Evolutionary conservation across 2,888 invertebrate species (phyloP).

Genomic region (Cataglyphis livida): DNA sequence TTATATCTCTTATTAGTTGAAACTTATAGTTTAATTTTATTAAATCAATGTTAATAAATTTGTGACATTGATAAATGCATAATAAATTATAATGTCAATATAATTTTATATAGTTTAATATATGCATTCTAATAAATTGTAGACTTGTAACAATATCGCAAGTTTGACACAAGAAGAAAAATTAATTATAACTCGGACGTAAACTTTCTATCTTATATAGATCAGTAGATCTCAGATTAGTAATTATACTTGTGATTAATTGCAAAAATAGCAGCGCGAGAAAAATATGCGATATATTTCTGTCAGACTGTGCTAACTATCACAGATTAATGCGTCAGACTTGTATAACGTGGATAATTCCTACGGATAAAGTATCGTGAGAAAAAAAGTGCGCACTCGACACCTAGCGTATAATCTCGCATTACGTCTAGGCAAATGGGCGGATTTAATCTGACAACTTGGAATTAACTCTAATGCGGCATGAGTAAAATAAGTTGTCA

Average conservation of each 20-base stretch:
- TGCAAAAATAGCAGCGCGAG: background rate
- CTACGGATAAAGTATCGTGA: slow-evolving; percentile 63
- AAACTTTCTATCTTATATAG: slow-evolving; percentile 8
- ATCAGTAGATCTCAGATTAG: slow-evolving; percentile 33
- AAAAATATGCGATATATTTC: slow-evolving; percentile 12
- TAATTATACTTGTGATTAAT: slow-evolving; percentile 33
- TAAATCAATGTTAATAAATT: background rate
- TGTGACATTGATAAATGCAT: background rate
- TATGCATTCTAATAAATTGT: background rate
- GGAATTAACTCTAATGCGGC: slow-evolving; percentile 39
- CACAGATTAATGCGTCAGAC: slow-evolving; percentile 42
- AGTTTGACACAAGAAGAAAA: background rate
- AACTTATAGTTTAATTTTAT: background rate
- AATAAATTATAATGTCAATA: slow-evolving; percentile 5
- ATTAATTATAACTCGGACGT: background rate
- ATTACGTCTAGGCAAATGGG: slow-evolving; percentile 14
- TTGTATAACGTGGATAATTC: slow-evolving; percentile 60
- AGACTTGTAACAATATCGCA: background rate
- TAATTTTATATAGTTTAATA: background rate
- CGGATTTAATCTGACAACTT: slow-evolving; percentile 54
- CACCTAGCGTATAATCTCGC: slow-evolving; percentile 57
- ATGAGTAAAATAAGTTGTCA: slow-evolving; percentile 37
- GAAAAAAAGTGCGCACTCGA: slow-evolving; percentile 60
- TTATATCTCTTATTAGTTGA: background rate
- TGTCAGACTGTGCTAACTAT: slow-evolving; percentile 1